phyloP scores from a whole-genome alignment of 2,888 invertebrate genomes.

The Conchocele bisecta region DNA sequence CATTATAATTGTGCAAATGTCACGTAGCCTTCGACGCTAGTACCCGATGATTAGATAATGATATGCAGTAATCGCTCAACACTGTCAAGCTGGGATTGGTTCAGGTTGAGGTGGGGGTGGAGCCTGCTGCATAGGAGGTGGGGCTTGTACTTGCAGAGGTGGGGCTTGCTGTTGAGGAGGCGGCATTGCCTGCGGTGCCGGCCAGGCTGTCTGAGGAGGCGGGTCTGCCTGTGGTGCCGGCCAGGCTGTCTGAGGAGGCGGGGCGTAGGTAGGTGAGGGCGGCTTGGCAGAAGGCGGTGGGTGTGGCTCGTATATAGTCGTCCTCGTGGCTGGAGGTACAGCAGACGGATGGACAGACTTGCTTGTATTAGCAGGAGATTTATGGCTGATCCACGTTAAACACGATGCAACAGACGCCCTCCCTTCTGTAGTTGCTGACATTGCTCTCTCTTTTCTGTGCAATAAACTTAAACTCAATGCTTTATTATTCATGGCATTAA shows the following conservation, averaged over 20 bases:
- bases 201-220: slow-evolving; percentile 25
- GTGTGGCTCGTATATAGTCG: slow-evolving; percentile 59
- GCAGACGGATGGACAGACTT: slow-evolving; percentile 33
- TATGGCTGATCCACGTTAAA: slow-evolving; percentile 68
- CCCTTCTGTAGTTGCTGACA: slow-evolving; percentile 56
- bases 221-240: slow-evolving; percentile 10
- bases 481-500: slow-evolving; percentile 73
- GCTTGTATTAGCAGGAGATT: not conserved
- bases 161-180: slow-evolving; percentile 2
- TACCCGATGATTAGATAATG: no score
- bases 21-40: no score
- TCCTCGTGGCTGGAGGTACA: slow-evolving; percentile 58
- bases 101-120: slow-evolving; percentile 31
- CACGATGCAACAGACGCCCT: slow-evolving; percentile 77
- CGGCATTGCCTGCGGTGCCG: slow-evolving; percentile 31
- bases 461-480: slow-evolving; percentile 67
- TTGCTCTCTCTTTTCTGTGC: slow-evolving; percentile 66
- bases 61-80: no score
- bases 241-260: slow-evolving; percentile 10
- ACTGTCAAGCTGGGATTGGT: slow-evolving; percentile 51
- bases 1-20: no score
- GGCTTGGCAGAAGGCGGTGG: slow-evolving; percentile 56
- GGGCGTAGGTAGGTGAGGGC: not conserved
- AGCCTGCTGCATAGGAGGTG: slow-evolving; percentile 33
- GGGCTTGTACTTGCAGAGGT: slow-evolving; percentile 32